These are phyloP conservation scores for Tretioscincus oriximinensis DNA, from an alignment of 2,113 vertebrate genomes.

Conservation along the genomic window DNA sequence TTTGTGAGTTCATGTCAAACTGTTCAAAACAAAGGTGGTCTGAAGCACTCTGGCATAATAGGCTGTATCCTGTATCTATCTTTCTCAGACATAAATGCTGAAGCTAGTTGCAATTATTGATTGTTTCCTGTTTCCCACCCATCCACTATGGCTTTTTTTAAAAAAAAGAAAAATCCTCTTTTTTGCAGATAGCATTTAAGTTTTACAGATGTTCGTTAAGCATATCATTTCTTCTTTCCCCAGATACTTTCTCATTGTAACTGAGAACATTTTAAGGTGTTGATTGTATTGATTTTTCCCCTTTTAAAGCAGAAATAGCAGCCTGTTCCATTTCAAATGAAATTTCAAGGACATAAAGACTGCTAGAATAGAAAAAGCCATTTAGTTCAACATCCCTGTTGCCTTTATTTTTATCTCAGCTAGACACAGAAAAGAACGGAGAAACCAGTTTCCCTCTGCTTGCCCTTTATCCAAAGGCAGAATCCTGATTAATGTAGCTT, in stretches of 20 bases:
- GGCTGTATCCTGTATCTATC: neutral
- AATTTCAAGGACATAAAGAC: conserved; percentile 41
- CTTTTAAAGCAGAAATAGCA: conserved; percentile 36
- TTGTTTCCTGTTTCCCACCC: neutral
- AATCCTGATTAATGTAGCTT: neutral
- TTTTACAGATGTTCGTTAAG: conserved; percentile 25
- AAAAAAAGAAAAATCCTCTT: neutral
- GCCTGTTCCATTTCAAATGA: conserved; percentile 31
- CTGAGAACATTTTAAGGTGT: conserved; percentile 34
- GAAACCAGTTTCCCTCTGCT: neutral
- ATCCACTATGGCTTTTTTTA: neutral
- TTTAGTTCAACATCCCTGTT: conserved; percentile 32
- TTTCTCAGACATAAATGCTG: neutral
- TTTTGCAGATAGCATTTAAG: conserved; percentile 16
- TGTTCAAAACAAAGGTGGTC: neutral
- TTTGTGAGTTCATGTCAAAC: neutral
- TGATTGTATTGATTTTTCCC: conserved; percentile 28
- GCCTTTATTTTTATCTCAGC: conserved; percentile 38
- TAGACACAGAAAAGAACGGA: conserved; percentile 4
- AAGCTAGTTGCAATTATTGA: neutral
- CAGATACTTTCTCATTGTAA: conserved; percentile 34
- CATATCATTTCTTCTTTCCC: conserved; percentile 22
- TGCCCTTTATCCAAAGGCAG: conserved; percentile 1
- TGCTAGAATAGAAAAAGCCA: conserved; percentile 30
- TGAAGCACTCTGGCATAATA: neutral